Evolutionary conservation across 2,113 vertebrate genomes (phyloP).

Genomic region (Peromyscus californicus): DNA sequence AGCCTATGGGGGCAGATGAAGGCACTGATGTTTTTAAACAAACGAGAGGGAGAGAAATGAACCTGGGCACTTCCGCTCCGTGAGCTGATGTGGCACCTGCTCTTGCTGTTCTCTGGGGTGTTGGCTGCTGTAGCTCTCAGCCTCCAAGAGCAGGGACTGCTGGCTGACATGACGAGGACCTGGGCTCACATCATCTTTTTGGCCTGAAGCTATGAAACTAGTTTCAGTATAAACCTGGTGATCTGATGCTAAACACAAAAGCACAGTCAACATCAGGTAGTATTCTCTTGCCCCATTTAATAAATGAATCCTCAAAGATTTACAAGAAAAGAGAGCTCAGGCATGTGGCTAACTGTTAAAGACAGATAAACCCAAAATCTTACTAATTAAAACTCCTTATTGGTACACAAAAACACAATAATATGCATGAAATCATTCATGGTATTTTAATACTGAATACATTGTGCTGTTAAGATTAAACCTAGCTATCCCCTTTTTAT

Average conservation of each 20-base stretch:
- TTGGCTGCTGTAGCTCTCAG: background rate
- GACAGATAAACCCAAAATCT: background rate
- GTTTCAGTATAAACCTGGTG: background rate
- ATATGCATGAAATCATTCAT: background rate
- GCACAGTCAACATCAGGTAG: background rate
- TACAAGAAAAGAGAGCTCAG: background rate
- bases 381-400: background rate
- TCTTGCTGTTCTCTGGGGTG: background rate
- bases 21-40: constrained; percentile 40
- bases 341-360: background rate
- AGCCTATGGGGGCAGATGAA: background rate
- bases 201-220: background rate
- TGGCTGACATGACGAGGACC: background rate
- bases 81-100: background rate
- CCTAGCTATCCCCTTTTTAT: background rate
- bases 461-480: background rate
- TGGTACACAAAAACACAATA: background rate
- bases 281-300: background rate
- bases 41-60: constrained; percentile 53
- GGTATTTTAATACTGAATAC: background rate
- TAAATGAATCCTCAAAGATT: constrained; percentile 8
- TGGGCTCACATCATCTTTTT: background rate
- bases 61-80: background rate
- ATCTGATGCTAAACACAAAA: background rate
- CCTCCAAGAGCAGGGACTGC: background rate